A percentile compares a stretch with the other conserved stretches of the same genome.
Evolutionary conservation across 30 jellyfish, hydroid and myxozoan species (phyloP).

Genomic region (Aurelia sp.): DNA sequence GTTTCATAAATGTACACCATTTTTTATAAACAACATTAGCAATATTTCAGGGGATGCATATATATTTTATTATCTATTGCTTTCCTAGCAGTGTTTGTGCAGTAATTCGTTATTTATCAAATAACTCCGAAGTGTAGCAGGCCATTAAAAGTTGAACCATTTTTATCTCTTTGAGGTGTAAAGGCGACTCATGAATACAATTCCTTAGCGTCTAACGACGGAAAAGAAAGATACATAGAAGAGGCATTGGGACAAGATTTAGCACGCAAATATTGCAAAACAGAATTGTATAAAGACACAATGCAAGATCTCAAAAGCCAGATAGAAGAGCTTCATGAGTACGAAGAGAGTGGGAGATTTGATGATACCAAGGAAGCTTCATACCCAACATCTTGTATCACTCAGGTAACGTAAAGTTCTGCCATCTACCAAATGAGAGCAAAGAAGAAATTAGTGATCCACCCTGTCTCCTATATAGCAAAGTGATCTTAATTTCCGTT

Average conservation of each 20-base stretch:
- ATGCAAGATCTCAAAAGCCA: conserved; percentile 22
- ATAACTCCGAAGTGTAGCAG: too few relatives aligned
- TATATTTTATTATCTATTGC: too few relatives aligned
- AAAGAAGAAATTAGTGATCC: too few relatives aligned
- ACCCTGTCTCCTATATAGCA: too few relatives aligned
- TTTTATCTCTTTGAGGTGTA: not conserved
- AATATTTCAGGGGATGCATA: too few relatives aligned
- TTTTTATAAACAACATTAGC: too few relatives aligned
- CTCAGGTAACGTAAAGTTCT: conserved; percentile 40
- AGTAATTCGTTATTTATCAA: too few relatives aligned
- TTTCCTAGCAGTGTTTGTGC: too few relatives aligned
- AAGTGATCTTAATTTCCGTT: too few relatives aligned
- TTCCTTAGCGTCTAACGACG: conserved; percentile 34
- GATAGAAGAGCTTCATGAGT: conserved; percentile 23
- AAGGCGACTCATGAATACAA: conserved; percentile 39
- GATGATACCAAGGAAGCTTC: not conserved
- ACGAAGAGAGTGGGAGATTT: not conserved
- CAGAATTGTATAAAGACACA: conserved; percentile 38
- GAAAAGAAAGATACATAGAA: conserved; percentile 6
- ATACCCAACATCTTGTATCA: conserved; percentile 55
- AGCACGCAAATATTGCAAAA: conserved; percentile 6
- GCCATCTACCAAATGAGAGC: too few relatives aligned
- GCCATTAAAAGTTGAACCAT: too few relatives aligned
- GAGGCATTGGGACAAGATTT: conserved; percentile 31
- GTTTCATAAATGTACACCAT: too few relatives aligned